Conservation (phyloP, 2,888 invertebrate genomes). For the Melipona bicolor region DNA sequence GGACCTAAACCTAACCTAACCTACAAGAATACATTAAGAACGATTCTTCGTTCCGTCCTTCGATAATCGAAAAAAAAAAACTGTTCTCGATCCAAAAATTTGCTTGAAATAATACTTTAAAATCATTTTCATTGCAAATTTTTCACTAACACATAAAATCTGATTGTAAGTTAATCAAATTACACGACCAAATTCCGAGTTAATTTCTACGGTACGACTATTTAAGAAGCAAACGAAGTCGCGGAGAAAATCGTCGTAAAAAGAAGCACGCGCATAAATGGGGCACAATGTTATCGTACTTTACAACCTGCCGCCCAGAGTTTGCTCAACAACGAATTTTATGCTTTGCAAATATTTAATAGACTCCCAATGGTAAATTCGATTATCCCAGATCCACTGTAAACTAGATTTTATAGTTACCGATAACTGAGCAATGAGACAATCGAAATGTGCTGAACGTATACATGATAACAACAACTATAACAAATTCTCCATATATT, state of each 20-base stretch:
- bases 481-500: no score
- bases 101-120: no score
- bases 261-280: no score
- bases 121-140: neutral
- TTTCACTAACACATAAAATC: no score
- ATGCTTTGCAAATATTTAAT: no score
- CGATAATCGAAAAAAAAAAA: neutral
- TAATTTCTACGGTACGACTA: neutral
- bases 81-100: no score
- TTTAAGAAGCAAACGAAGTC: neutral
- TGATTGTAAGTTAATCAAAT: no score
- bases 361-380: neutral
- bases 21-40: constrained; percentile 73
- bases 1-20: neutral
- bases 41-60: constrained; percentile 71
- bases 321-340: no score
- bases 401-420: neutral
- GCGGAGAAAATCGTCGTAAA: neutral
- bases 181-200: neutral
- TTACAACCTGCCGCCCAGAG: neutral
- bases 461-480: no score
- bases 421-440: neutral
- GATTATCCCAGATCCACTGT: neutral
- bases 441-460: neutral
- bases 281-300: no score